Evolutionary conservation across 2,797 vertebrate genomes (phyloP), one percentile per base, ranked within the genome.

Genomic region (Spea hammondii): DNA sequence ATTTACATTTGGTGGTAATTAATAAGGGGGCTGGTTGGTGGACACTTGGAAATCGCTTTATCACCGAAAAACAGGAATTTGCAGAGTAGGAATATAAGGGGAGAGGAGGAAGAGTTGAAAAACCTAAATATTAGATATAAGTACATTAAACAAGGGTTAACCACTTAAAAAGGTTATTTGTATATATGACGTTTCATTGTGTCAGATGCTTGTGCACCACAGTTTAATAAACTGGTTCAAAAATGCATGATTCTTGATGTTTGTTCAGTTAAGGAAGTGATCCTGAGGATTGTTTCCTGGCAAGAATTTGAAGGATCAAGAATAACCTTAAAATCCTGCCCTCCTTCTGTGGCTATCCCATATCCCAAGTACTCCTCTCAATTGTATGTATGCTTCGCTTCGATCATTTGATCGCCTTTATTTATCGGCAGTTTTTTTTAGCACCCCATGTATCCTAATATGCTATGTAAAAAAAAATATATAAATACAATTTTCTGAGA

Each of bases 141-240:
- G 84, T 83, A 71, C 11, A 82, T 83, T 83, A 85, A 84, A 84
- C 78, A 76, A 86, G 88, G 88, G 87, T 88, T 87, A 88, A 88
- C 88, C 86, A 87, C 87, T 89, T 85, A 83, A 83, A 80, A 84
- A 87, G 86, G 87, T 83, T 87, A 87, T 87, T 82, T 88, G 86
- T 88, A 87, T 85, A 87, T 85, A 81, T 84, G 83, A 84, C 84
- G 76, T 86, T 87, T 68, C 84, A 77, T 87, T 86, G 84, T 87
- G 88, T 86, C 86, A 80, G 87, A 85, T 84, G 83, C 83, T 85
- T 86, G 86, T 87, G 83, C 85, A 83, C 87, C 82, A 85, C 86
- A 79, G 72, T 85, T 83, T 85, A 86, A 87, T 86, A 85, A 86
- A 87, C 76, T 85, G 88, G 84, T 86, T 88, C 85, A 83, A 82